Evolutionary conservation across 2,113 vertebrate species (phyloP).

Genomic region (Perca fluviatilis): DNA sequence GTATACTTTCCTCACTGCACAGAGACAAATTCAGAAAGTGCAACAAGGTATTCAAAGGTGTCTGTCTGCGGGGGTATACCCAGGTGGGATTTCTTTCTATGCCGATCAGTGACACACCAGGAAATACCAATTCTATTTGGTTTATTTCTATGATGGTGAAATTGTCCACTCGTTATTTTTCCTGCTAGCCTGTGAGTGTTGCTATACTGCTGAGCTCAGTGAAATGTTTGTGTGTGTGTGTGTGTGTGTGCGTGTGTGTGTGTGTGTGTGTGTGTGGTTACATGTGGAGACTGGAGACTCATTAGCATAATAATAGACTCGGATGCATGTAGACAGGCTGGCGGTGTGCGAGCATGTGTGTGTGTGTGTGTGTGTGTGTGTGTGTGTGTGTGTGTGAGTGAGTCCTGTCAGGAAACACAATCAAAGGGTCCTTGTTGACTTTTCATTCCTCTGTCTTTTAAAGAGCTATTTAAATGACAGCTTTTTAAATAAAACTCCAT

Average conservation of each 20-base stretch:
- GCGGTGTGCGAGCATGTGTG: constrained; percentile 53
- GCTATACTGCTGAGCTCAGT: constrained; percentile 81
- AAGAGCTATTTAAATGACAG: constrained; percentile 78
- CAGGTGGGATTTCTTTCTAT: constrained; percentile 7
- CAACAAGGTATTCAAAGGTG: constrained; percentile 3
- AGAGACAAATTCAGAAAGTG: neutral
- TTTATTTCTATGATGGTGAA: constrained; percentile 63
- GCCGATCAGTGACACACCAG: constrained; percentile 50
- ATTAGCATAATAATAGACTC: constrained; percentile 89
- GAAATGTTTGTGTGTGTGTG: constrained; percentile 39
- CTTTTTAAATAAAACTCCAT: constrained; percentile 75
- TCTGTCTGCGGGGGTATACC: neutral
- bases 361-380: constrained; percentile 29
- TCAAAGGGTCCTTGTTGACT: constrained; percentile 75
- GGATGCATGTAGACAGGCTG: constrained; percentile 80
- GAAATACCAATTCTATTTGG: constrained; percentile 58
- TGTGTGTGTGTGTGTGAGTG: constrained; percentile 25
- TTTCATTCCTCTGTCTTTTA: constrained; percentile 76
- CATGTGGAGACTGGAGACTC: constrained; percentile 78
- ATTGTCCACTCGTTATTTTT: constrained; percentile 74
- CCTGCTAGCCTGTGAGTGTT: constrained; percentile 46
- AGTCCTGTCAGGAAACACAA: constrained; percentile 71
- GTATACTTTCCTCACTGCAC: neutral
- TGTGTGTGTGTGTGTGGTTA: constrained; percentile 58
- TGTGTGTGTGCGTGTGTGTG: constrained; percentile 33